Conservation (phyloP, 1,140 invertebrate genomes). For the Drosophila murphyi region DNA sequence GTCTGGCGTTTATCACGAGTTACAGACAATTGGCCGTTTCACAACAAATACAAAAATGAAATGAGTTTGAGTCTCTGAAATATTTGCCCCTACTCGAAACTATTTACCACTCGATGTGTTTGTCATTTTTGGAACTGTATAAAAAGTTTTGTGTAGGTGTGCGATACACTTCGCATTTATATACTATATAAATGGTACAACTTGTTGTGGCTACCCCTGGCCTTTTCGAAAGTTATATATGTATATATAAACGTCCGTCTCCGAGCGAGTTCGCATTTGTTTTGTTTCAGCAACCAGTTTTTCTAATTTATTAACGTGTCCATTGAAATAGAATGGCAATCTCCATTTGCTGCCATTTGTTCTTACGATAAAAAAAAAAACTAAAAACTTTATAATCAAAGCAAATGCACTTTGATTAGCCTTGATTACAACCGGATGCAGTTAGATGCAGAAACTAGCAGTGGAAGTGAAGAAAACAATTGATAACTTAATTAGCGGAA, state of each 20-base stretch:
- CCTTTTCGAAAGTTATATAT: conserved; percentile 62
- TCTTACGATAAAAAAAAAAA: conserved; percentile 51
- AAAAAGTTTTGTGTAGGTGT: conserved; percentile 60
- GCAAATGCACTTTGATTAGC: conserved; percentile 59
- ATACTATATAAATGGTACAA: conserved; percentile 47
- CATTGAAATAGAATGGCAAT: conserved; percentile 52
- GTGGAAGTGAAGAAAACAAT: conserved; percentile 49
- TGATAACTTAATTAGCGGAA: conserved; percentile 55
- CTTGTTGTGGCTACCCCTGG: conserved; percentile 56
- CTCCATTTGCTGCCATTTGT: conserved; percentile 55
- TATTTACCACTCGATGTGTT: conserved; percentile 27
- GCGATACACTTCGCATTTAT: conserved; percentile 46
- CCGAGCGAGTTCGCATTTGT: conserved; percentile 28
- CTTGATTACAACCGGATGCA: conserved; percentile 63
- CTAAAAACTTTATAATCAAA: conserved; percentile 48
- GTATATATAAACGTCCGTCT: conserved; percentile 25
- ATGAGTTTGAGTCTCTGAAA: conserved; percentile 21
- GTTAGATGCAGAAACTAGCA: conserved; percentile 38
- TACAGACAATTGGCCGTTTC: conserved; percentile 51
- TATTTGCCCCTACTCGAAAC: conserved; percentile 5
- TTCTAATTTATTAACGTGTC: conserved; percentile 51
- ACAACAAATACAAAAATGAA: conserved; percentile 24
- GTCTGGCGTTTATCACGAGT: conserved; percentile 72
- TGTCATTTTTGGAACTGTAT: conserved; percentile 31
- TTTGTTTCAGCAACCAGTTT: conserved; percentile 68